Evolutionary conservation across 2,797 vertebrate species (phyloP), one percentile per base, ranked within the genome.

Genomic region (Eulemur mongoz): DNA sequence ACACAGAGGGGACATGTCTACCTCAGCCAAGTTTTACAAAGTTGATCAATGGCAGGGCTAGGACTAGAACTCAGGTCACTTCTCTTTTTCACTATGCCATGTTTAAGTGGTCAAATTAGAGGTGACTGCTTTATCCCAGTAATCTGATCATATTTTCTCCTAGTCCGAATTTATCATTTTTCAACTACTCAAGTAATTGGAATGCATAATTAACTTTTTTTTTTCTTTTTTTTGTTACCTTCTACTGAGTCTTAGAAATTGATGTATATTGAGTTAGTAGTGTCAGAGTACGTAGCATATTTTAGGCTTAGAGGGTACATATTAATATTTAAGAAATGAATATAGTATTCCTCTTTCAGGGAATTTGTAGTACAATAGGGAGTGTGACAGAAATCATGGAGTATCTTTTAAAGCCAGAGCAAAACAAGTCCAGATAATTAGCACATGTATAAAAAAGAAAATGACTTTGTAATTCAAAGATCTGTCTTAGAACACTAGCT

Each of bases 61-160:
- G 15, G 48, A n/a, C 11, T 75, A 52, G 52, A 92, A 40, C 11
- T 92, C 30, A 45, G 17, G 52, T 85, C 23, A 40, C 11, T 82
- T 27, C 43, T 67, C 13, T 45, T 78, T 57, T 85, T 85, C 38
- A 69, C 72, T 45, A 52, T 54, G 30, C 67, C 67, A 38, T 82
- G 17, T 94, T 90, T 90, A 76, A 45, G 70, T 85, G 86, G 2
- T 54, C 87, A 93, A 2, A 50, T 70, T 79, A 90, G 80, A 94
- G 94, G 61, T 82, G 69, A 43, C 89, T 80, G 5, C 75, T 93
- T 75, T 18, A 14, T 91, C 82, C 25, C 80, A 72, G 50, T 78
- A 92, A 94, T 63, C 4, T 69, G 30, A 72, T 79, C 8, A 5
- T 78, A 35, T 11, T 1, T 23, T 92, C 45, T 35, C 67, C 52